Conservation (phyloP, 2,797 vertebrate species). For the Botia almorhae region DNA sequence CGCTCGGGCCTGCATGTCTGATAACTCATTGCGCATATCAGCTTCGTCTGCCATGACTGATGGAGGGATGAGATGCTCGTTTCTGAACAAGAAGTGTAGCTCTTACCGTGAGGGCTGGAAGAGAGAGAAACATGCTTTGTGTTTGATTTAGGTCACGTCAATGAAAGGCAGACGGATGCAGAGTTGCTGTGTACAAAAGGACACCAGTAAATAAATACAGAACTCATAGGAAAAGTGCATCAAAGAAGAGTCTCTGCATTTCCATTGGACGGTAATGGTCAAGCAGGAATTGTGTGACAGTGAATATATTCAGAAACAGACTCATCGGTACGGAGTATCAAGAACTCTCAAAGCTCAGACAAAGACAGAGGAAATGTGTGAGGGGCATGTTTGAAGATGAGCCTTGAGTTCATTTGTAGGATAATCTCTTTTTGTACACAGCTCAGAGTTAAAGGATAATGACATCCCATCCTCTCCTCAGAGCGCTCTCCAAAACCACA, state of each 20-base stretch:
- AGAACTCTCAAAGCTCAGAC: not conserved
- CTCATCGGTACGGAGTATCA: not conserved
- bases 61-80: conserved; percentile 64
- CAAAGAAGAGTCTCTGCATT: not conserved
- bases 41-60: conserved; percentile 91
- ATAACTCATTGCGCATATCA: conserved; percentile 98
- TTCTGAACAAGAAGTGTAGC: conserved; percentile 61
- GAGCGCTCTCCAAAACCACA: too few relatives aligned
- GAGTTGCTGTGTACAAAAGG: not conserved
- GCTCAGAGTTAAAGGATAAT: too few relatives aligned
- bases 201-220: not conserved
- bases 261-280: not conserved
- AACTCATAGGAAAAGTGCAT: not conserved
- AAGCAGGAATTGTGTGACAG: not conserved
- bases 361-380: not conserved
- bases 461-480: too few relatives aligned
- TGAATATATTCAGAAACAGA: conserved; percentile 5
- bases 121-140: conserved; percentile 14
- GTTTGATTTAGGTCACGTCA: conserved; percentile 9
- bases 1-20: conserved; percentile 94
- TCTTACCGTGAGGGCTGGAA: conserved; percentile 40
- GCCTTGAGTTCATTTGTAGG: not conserved
- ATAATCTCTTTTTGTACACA: too few relatives aligned
- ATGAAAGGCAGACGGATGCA: not conserved
- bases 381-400: not conserved